Conservation (phyloP, 2,113 vertebrate genomes). For the Menidia beryllina region DNA sequence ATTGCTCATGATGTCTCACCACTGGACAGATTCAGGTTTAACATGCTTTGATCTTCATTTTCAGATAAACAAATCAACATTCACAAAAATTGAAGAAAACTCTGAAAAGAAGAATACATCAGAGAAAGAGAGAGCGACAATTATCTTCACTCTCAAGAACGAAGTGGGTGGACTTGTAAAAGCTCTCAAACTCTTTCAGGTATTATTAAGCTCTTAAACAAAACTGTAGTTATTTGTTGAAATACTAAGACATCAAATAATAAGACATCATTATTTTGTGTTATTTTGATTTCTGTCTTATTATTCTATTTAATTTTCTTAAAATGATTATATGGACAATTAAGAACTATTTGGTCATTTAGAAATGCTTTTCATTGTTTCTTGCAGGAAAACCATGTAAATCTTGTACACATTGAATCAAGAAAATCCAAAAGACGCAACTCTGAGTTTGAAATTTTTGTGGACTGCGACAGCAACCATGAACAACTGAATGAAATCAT, state of each 20-base stretch:
- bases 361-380: neutral
- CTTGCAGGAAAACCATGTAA: conserved; percentile 94
- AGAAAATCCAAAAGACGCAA: conserved; percentile 93
- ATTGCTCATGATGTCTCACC: neutral
- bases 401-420: conserved; percentile 96
- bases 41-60: conserved; percentile 12
- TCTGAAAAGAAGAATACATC: conserved; percentile 90
- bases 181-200: conserved; percentile 96
- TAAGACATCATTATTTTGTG: neutral
- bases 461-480: conserved; percentile 94
- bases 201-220: conserved; percentile 48
- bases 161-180: conserved; percentile 96
- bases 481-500: conserved; percentile 94
- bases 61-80: conserved; percentile 88
- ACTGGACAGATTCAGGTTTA: neutral
- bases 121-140: conserved; percentile 87
- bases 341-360: neutral
- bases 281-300: neutral
- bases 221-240: neutral
- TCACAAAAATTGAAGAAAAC: conserved; percentile 91
- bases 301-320: neutral
- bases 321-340: neutral
- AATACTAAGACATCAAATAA: neutral
- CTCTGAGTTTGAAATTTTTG: conserved; percentile 97
- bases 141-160: conserved; percentile 97